Percentiles rank a stretch among this genome's conserved stretches.
Conservation (phyloP, 2,888 invertebrate species). For the Melinaea menophilus region DNA sequence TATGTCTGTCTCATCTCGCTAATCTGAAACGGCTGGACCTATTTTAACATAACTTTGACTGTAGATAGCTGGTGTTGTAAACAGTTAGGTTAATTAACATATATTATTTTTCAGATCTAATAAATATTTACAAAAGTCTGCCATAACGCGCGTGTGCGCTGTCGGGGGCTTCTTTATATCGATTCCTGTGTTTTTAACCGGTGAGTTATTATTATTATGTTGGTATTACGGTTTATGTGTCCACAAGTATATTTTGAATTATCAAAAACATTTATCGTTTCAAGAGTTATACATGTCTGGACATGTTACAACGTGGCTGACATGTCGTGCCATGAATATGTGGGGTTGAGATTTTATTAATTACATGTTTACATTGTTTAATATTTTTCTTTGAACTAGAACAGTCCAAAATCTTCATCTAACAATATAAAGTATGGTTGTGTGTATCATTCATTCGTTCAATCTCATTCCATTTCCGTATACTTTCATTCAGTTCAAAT, state of each 20-base stretch:
- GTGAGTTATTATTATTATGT: conserved; percentile 63
- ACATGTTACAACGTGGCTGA: neutral
- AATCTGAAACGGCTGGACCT: too few relatives aligned
- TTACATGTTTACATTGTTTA: too few relatives aligned
- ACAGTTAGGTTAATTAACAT: neutral
- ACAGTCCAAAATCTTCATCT: too few relatives aligned
- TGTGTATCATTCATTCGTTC: too few relatives aligned
- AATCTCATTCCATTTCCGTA: too few relatives aligned
- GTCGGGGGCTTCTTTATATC: conserved; percentile 96
- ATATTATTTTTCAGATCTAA: conserved; percentile 84
- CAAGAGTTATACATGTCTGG: neutral
- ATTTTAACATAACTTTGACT: too few relatives aligned
- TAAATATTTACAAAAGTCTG: conserved; percentile 94
- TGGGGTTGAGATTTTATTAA: neutral
- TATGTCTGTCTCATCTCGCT: too few relatives aligned
- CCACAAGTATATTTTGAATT: neutral
- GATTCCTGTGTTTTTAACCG: conserved; percentile 94
- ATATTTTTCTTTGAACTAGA: too few relatives aligned
- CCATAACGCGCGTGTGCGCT: conserved; percentile 92
- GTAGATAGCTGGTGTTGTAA: too few relatives aligned
- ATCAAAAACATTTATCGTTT: neutral
- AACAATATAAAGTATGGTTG: too few relatives aligned
- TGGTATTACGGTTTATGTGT: neutral
- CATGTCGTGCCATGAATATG: neutral
- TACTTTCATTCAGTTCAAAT: too few relatives aligned